Evolutionary conservation across 2,797 vertebrate genomes (phyloP), one percentile per base, ranked within the genome.

Genomic region (Fistularia tabacaria): DNA sequence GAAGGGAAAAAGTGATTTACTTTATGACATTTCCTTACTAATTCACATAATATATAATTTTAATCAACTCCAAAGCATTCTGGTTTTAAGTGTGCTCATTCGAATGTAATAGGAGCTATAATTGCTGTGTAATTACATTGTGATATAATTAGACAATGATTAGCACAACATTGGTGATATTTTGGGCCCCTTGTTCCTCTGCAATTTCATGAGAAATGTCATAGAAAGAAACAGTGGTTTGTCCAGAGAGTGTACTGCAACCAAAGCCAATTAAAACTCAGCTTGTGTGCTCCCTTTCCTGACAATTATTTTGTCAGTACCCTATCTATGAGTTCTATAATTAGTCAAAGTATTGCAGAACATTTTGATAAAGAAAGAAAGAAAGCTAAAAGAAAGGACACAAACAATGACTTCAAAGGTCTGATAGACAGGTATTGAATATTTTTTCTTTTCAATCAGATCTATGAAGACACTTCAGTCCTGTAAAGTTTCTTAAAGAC

Each of bases 61-160:
- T 81, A 86, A 85, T 89, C 82, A 84, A 79, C 73, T 78, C 71
- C 64, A 81, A 82, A 73, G 80, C 76, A 81, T 81, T 84, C 68
- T 79, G 63, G 67, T 79, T 84, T 81, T 79, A 84, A 85, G 82
- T 54, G 58, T 78, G 71, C 73, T 79, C 63, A 68, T 83, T 85
- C 71, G 68, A 59, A 79, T 74, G 72, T 71, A 84, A 86, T 72
- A 79, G 68, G 51, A 73, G 61, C 62, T 69, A 66, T 85, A 85
- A 87, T 85, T 85, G 78, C 79, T 78, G 71, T 82, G 70, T 83
- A 87, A 88, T 87, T 87, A 76, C 79, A 76, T 74, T 83, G 69
- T 84, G 82, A 84, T 84, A 80, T 79, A 85, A 86, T 88, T 83
- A 84, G 52, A 81, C 70, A 48, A 58, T 80, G 76, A 86, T 87